phyloP scores from a whole-genome alignment of 2,113 vertebrate genomes.

The Athene noctua region DNA sequence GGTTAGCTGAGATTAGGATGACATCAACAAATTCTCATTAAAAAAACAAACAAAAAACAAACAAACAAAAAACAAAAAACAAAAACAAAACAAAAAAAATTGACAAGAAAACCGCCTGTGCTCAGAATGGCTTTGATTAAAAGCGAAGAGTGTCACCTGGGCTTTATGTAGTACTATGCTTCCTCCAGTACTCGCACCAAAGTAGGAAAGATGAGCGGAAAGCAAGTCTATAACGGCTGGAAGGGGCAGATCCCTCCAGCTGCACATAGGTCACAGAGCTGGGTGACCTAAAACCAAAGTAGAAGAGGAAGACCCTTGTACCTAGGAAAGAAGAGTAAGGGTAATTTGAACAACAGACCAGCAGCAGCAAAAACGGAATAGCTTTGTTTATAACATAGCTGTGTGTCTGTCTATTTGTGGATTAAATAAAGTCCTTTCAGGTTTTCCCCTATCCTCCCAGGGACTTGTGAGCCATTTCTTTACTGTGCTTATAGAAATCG shows the following conservation, averaged over 20 bases:
- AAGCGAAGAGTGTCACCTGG: neutral
- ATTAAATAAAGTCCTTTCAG: neutral
- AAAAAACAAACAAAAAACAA: neutral
- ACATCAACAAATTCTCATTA: neutral
- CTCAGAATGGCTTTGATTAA: neutral
- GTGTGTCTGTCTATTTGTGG: neutral
- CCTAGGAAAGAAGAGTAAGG: neutral
- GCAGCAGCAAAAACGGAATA: neutral
- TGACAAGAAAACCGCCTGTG: neutral
- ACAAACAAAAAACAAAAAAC: neutral
- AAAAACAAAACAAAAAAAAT: neutral
- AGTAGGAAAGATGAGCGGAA: neutral
- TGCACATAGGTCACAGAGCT: neutral
- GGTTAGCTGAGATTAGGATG: neutral
- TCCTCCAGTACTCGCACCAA: neutral
- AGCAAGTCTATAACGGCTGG: neutral
- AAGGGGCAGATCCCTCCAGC: neutral
- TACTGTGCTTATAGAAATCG: neutral
- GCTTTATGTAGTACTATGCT: neutral
- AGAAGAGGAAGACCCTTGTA: neutral
- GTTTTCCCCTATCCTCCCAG: neutral
- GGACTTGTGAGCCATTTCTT: neutral
- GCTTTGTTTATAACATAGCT: neutral
- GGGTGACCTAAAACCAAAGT: neutral
- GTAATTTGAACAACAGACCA: neutral